Conservation (phyloP, 2,113 vertebrate genomes). For the Agapornis roseicollis region DNA sequence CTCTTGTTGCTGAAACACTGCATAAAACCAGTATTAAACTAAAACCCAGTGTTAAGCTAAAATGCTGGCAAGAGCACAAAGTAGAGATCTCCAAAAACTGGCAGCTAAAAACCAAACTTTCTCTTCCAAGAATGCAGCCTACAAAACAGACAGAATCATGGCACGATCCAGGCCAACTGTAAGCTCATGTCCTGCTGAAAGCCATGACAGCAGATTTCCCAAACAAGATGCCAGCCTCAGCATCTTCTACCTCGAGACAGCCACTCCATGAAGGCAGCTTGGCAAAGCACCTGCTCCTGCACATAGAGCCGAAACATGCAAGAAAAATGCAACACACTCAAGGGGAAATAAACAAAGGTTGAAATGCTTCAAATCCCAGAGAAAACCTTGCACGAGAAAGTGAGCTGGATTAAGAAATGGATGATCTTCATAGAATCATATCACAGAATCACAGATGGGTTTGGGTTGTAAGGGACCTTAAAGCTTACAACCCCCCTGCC, state of each 20-base stretch:
- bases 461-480: neutral
- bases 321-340: neutral
- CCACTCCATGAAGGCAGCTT: neutral
- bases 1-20: neutral
- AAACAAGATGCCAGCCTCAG: neutral
- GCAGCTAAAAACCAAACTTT: neutral
- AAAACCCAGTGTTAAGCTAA: neutral
- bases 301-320: neutral
- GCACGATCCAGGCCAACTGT: neutral
- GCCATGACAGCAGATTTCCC: neutral
- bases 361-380: neutral
- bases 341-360: neutral
- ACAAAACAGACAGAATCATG: neutral
- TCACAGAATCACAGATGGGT: neutral
- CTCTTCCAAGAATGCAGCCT: neutral
- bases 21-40: neutral
- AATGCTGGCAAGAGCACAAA: neutral
- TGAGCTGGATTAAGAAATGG: rapidly evolving
- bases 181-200: neutral
- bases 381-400: neutral
- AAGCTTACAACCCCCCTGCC: neutral
- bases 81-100: neutral
- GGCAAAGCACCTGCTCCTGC: neutral
- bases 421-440: neutral
- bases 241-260: neutral